Evolutionary conservation across 2,888 invertebrate genomes (phyloP).

Genomic region (Esperia sulphurella): DNA sequence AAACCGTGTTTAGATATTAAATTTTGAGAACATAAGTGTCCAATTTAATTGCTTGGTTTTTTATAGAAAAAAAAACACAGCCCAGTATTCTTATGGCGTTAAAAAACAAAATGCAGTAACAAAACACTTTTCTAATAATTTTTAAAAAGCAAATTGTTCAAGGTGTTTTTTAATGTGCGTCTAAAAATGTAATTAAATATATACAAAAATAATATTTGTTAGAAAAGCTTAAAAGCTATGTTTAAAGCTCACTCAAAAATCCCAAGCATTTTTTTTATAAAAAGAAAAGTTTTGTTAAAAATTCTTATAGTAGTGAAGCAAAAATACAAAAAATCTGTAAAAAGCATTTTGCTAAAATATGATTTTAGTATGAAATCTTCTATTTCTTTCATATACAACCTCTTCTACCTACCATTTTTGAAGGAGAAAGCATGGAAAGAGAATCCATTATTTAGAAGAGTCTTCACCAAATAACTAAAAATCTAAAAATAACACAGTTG

Average conservation of each 20-base stretch:
- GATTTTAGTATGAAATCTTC: slow-evolving; percentile 27
- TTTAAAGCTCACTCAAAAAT: slow-evolving; percentile 14
- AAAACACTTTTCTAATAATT: neutral
- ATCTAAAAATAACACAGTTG: slow-evolving; percentile 30
- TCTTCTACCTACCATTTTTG: slow-evolving; percentile 78
- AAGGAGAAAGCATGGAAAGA: slow-evolving; percentile 78
- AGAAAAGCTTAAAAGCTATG: slow-evolving; percentile 11
- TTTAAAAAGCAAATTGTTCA: neutral
- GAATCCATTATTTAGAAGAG: slow-evolving; percentile 69
- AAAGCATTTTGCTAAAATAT: slow-evolving; percentile 28
- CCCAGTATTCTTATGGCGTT: slow-evolving; percentile 12
- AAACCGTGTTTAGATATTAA: slow-evolving; percentile 4
- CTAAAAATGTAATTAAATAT: slow-evolving; percentile 4
- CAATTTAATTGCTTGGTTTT: neutral
- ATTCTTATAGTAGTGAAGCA: slow-evolving; percentile 19
- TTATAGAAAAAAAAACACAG: neutral
- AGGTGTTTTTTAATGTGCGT: neutral
- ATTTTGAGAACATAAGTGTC: neutral
- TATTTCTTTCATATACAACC: slow-evolving; percentile 73
- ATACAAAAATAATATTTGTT: slow-evolving; percentile 6
- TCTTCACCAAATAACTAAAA: slow-evolving; percentile 27
- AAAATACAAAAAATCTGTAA: slow-evolving; percentile 20
- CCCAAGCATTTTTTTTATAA: slow-evolving; percentile 24
- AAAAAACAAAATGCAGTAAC: slow-evolving; percentile 7
- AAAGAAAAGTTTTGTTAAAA: slow-evolving; percentile 16